Conservation (phyloP, 2,888 invertebrate genomes). For the Amphipyra tragopoginis region DNA sequence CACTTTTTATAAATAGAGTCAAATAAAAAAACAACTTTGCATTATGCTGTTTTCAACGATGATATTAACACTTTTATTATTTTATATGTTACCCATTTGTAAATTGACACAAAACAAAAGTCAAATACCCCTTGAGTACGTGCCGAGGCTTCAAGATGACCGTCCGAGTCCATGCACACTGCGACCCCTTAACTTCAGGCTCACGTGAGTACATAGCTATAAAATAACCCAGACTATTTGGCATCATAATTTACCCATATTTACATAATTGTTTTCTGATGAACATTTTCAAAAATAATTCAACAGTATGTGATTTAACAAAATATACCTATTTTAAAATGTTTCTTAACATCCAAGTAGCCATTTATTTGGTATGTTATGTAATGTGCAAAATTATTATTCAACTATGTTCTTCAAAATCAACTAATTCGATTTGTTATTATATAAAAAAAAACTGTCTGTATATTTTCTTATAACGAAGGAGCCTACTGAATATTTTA, state of each 20-base stretch:
- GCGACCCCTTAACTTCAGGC: slow-evolving; percentile 65
- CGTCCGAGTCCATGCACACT: slow-evolving; percentile 67
- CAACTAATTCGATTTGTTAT: background rate
- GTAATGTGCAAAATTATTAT: background rate
- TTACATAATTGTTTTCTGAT: slow-evolving; percentile 1
- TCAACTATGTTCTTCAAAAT: background rate
- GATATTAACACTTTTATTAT: slow-evolving; percentile 90
- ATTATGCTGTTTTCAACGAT: slow-evolving; percentile 83
- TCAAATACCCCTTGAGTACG: slow-evolving; percentile 83
- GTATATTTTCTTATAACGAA: slow-evolving; percentile 1
- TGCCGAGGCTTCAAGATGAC: slow-evolving; percentile 77
- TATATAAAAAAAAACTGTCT: background rate
- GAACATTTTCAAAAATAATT: slow-evolving; percentile 10
- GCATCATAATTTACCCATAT: slow-evolving; percentile 35
- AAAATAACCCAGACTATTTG: slow-evolving; percentile 60
- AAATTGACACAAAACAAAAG: slow-evolving; percentile 90
- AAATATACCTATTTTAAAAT: background rate
- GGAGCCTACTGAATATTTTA: background rate
- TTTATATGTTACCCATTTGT: slow-evolving; percentile 90
- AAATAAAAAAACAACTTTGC: slow-evolving; percentile 64
- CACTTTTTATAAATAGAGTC: slow-evolving; percentile 41
- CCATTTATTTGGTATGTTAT: slow-evolving; percentile 5
- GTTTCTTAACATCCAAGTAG: background rate
- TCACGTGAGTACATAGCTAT: slow-evolving; percentile 85
- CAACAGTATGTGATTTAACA: background rate